Percentiles rank a stretch among this genome's conserved stretches.
These are phyloP conservation scores for Lagopus leucura DNA, from an alignment of 2,113 vertebrate genomes.

Conservation along the genomic window DNA sequence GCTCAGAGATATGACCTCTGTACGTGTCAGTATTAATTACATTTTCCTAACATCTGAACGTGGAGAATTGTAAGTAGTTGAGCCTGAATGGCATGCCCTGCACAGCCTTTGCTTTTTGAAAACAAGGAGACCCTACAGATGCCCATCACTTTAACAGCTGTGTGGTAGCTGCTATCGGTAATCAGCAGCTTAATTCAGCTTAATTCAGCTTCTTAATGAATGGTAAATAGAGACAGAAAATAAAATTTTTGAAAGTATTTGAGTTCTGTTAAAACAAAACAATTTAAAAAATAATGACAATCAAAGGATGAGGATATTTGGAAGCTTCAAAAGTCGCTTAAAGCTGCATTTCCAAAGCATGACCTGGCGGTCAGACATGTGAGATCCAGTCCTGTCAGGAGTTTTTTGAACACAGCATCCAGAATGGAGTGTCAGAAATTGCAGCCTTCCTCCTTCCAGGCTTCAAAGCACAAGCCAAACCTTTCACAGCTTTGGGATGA, in stretches of 20 bases:
- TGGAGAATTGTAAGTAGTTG: neutral
- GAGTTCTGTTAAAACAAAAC: neutral
- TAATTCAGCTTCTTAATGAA: neutral
- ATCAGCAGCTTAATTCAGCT: neutral
- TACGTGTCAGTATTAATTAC: constrained; percentile 54
- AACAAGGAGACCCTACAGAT: neutral
- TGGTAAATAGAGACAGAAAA: neutral
- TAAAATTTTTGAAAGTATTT: neutral
- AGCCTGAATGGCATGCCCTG: neutral
- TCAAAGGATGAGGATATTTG: neutral
- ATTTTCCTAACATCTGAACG: constrained; percentile 19
- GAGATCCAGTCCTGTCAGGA: neutral
- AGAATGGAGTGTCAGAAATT: neutral
- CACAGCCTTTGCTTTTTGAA: neutral
- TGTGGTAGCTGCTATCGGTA: neutral
- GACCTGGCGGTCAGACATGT: neutral
- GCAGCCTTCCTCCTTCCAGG: constrained; percentile 18
- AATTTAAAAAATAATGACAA: neutral
- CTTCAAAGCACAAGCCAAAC: neutral
- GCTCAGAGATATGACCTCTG: constrained; percentile 18
- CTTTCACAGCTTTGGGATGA: fast-evolving
- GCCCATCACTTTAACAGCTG: neutral
- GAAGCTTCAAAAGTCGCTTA: neutral
- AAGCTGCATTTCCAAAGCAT: neutral
- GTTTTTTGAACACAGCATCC: neutral